Evolutionary conservation across 2,888 invertebrate genomes (phyloP).

Genomic region (Rhaphigaster nebulosa): DNA sequence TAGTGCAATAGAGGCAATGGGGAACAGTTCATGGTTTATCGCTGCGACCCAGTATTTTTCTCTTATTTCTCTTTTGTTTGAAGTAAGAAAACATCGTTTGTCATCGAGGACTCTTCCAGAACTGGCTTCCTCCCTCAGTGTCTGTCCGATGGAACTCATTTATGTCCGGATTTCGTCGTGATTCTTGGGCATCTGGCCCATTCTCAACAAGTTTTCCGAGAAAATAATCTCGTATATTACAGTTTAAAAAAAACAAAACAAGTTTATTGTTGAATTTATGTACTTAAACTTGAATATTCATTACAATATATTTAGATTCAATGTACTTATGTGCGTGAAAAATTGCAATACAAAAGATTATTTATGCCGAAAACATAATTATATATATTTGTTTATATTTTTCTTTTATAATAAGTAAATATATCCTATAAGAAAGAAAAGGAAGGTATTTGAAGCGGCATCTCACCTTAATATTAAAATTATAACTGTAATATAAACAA

Average conservation of each 20-base stretch:
- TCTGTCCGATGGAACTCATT: not conserved
- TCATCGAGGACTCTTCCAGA: not conserved
- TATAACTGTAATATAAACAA: too few species aligned
- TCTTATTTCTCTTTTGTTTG: constrained; percentile 3
- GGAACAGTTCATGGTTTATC: not conserved
- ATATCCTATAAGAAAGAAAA: too few species aligned
- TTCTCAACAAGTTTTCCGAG: not conserved
- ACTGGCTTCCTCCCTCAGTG: not conserved
- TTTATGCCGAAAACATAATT: too few species aligned
- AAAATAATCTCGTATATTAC: not conserved
- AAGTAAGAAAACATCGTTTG: constrained; percentile 16
- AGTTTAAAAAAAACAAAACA: not conserved
- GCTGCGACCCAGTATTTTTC: not conserved
- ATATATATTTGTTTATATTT: too few species aligned
- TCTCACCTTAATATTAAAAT: too few species aligned
- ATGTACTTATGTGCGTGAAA: too few species aligned
- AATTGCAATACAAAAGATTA: too few species aligned
- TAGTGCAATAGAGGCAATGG: not conserved
- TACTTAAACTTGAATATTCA: too few species aligned
- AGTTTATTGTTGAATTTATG: too few species aligned
- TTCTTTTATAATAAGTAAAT: too few species aligned
- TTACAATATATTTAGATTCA: too few species aligned
- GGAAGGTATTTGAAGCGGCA: too few species aligned
- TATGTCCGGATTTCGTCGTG: not conserved
- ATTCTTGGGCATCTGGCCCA: not conserved